Percentiles rank a stretch among this genome's conserved stretches.
Conservation (phyloP, 2,888 invertebrate genomes). For the Labia minor region DNA sequence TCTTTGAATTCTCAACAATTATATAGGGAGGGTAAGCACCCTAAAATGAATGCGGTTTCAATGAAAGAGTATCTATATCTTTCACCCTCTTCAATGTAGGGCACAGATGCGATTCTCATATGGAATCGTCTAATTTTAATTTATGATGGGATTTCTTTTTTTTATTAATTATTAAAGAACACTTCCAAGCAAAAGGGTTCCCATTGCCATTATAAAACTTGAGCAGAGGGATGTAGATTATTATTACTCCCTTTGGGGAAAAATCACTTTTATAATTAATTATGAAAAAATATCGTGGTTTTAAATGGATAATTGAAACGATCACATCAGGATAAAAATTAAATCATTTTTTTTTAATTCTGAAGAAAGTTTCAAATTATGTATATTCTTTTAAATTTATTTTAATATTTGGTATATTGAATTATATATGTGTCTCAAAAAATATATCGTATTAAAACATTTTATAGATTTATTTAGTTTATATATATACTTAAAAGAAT, state of each 20-base stretch:
- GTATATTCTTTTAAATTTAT: too few species aligned
- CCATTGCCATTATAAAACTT: neutral
- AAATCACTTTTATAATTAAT: neutral
- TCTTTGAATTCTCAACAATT: neutral
- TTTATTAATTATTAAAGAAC: neutral
- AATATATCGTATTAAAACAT: too few species aligned
- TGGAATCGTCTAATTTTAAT: neutral
- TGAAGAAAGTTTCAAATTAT: too few species aligned
- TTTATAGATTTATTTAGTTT: too few species aligned
- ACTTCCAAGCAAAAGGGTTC: neutral
- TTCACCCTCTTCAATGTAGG: neutral
- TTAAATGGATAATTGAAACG: neutral
- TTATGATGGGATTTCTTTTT: neutral
- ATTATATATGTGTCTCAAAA: too few species aligned
- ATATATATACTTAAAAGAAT: too few species aligned
- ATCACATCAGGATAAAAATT: neutral
- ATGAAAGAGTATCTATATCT: neutral
- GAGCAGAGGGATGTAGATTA: neutral
- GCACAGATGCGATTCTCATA: neutral
- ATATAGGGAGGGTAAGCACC: neutral
- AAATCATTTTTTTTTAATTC: too few species aligned
- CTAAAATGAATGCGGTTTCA: constrained; percentile 3
- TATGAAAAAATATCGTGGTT: neutral
- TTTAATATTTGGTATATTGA: too few species aligned
- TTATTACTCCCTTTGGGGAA: neutral